These are phyloP conservation scores for Drosophila kanapiae DNA, from an alignment of 1,140 invertebrate species.

Conservation along the genomic window DNA sequence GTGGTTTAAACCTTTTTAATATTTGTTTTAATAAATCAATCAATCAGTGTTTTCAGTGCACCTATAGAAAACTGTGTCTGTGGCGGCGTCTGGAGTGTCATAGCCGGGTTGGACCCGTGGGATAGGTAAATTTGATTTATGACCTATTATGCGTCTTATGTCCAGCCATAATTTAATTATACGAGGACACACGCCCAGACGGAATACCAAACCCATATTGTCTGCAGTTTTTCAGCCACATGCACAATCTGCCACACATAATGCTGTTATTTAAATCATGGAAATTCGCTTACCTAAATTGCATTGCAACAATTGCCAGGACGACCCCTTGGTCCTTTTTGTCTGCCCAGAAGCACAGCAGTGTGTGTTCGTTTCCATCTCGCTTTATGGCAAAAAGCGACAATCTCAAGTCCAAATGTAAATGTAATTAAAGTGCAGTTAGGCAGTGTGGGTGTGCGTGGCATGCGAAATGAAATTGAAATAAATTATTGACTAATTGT, in stretches of 20 bases:
- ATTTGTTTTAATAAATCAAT: background rate
- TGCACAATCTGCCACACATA: conserved; percentile 53
- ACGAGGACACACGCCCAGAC: conserved; percentile 66
- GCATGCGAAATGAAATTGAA: conserved; percentile 81
- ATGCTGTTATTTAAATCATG: conserved; percentile 78
- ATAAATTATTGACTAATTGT: conserved; percentile 84
- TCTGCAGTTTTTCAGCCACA: conserved; percentile 55
- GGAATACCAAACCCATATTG: conserved; percentile 26
- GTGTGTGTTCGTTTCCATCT: conserved; percentile 1
- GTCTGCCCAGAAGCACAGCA: conserved; percentile 1
- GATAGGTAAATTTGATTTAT: conserved; percentile 85
- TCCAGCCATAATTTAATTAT: conserved; percentile 85
- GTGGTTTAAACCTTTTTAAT: no score
- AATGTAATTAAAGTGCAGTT: conserved; percentile 82
- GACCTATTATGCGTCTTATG: conserved; percentile 85
- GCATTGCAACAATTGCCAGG: conserved; percentile 74
- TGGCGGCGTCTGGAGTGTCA: conserved; percentile 44
- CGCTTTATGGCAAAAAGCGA: conserved; percentile 52
- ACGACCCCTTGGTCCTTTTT: conserved; percentile 14
- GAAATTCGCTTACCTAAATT: conserved; percentile 81
- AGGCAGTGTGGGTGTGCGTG: conserved; percentile 53
- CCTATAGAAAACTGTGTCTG: conserved; percentile 35
- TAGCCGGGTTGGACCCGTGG: conserved; percentile 54
- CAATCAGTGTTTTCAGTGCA: background rate
- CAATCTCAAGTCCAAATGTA: conserved; percentile 61